Evolutionary conservation across 2,797 vertebrate genomes (phyloP).

Genomic region (Acipenser ruthenus): DNA sequence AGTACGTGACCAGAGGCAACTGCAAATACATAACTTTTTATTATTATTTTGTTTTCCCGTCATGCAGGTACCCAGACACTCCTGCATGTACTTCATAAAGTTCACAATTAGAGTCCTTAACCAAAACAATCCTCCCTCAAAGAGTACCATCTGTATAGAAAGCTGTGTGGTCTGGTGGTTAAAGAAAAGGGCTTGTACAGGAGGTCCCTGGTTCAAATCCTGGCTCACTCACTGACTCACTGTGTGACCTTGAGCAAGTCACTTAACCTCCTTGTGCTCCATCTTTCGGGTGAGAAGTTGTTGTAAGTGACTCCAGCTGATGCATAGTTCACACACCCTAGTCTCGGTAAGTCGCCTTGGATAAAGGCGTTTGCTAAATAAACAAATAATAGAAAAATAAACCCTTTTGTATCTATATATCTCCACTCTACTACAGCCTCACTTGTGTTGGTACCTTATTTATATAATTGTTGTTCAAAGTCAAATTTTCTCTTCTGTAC

Average conservation of each 20-base stretch:
- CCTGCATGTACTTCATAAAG: slow-evolving; percentile 30
- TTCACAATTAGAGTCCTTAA: slow-evolving; percentile 28
- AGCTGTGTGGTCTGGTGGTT: no score
- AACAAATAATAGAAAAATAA: no score
- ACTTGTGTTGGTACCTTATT: slow-evolving; percentile 34
- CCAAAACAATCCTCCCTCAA: slow-evolving; percentile 26
- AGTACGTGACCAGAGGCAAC: slow-evolving; percentile 42
- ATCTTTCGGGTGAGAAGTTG: no score
- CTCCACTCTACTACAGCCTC: slow-evolving; percentile 29
- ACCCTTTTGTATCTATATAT: slow-evolving; percentile 34
- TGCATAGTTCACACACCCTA: no score
- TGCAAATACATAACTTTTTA: slow-evolving; percentile 6
- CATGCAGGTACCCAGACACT: slow-evolving; percentile 18
- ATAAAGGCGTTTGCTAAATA: no score
- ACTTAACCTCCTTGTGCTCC: no score
- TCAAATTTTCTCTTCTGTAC: neutral
- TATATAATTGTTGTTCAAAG: slow-evolving; percentile 21
- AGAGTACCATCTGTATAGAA: slow-evolving; percentile 29
- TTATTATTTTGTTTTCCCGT: slow-evolving; percentile 6
- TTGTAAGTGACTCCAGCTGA: no score
- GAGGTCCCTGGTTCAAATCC: no score
- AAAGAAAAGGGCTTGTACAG: no score
- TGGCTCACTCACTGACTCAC: no score
- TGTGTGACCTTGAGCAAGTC: no score
- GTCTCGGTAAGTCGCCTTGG: no score